Conservation (phyloP, 2,113 vertebrate species). For the Arothron firmamentum region DNA sequence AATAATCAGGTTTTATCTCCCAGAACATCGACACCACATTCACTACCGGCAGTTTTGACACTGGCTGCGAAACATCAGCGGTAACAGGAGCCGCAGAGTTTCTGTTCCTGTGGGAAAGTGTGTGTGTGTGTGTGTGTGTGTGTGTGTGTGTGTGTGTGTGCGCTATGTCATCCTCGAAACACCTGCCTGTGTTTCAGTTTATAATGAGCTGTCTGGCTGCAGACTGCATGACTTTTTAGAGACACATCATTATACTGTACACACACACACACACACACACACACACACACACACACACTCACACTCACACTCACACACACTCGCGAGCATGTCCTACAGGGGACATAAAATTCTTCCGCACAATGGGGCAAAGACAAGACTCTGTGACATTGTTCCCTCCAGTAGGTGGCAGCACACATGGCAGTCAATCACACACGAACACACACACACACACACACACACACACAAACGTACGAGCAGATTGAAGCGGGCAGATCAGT, state of each 20-base stretch:
- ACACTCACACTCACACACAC: slow-evolving; percentile 4
- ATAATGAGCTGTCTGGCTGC: not conserved
- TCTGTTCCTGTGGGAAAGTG: not conserved
- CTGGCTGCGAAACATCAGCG: not conserved
- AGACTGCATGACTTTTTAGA: not conserved
- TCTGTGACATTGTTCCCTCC: too few relatives aligned
- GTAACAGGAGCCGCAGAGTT: not conserved
- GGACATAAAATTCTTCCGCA: too few relatives aligned
- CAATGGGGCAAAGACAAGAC: too few relatives aligned
- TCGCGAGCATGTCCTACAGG: not conserved
- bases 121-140: not conserved
- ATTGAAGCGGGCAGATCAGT: too few relatives aligned
- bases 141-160: not conserved
- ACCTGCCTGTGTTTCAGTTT: not conserved
- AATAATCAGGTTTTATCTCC: too few relatives aligned
- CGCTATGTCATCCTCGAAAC: too few relatives aligned
- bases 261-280: slow-evolving; percentile 2
- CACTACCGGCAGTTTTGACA: not conserved
- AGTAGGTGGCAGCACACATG: too few relatives aligned
- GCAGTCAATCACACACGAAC: slow-evolving; percentile 23
- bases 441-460: slow-evolving; percentile 26
- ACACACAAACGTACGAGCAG: not conserved
- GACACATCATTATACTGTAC: not conserved
- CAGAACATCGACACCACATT: not conserved
- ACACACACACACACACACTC: slow-evolving; percentile 4